A percentile compares a stretch with the other conserved stretches of the same genome.
phyloP scores from a whole-genome alignment of 2,113 vertebrate genomes.

The Oryzias javanicus region DNA sequence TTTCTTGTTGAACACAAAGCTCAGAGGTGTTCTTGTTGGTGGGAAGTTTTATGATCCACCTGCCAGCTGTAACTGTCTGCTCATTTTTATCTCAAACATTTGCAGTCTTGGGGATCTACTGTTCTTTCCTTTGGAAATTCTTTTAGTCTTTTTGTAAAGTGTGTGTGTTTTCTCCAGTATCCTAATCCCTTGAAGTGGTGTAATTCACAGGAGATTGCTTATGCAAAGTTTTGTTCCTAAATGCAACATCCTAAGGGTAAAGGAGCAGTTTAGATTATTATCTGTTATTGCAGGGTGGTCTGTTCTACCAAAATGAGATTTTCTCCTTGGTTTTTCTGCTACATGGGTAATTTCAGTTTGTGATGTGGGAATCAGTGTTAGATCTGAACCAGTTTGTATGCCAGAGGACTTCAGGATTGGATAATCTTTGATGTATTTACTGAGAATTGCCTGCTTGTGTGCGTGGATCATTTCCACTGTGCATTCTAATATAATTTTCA shows the following conservation, averaged over 20 bases:
- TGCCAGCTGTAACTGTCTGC: conserved; percentile 49
- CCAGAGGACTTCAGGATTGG: conserved; percentile 12
- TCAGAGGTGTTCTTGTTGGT: conserved; percentile 36
- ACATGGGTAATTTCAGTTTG: conserved; percentile 22
- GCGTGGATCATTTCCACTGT: conserved; percentile 6
- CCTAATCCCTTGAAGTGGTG: background rate
- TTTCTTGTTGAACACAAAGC: conserved; percentile 50
- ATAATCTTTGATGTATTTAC: conserved; percentile 7
- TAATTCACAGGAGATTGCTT: conserved; percentile 15
- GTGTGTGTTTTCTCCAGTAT: too few relatives aligned
- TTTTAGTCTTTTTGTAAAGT: conserved; percentile 9
- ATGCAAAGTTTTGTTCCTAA: conserved; percentile 12
- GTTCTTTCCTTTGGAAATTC: conserved; percentile 18
- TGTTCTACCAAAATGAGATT: conserved; percentile 13
- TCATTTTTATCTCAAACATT: conserved; percentile 53
- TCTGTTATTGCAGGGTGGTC: conserved; percentile 9
- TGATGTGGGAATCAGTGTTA: conserved; percentile 14
- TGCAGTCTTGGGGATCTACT: conserved; percentile 40
- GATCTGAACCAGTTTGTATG: conserved; percentile 7
- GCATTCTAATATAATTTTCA: conserved; percentile 21
- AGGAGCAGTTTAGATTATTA: conserved; percentile 4
- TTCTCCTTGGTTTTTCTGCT: conserved; percentile 10
- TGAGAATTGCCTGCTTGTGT: conserved; percentile 7
- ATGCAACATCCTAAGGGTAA: background rate
- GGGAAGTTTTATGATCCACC: conserved; percentile 44